A percentile compares a stretch with the other conserved stretches of the same genome.
These are phyloP conservation scores for Lepidochitona cinerea DNA, from an alignment of 2,888 invertebrate genomes.

Conservation along the genomic window DNA sequence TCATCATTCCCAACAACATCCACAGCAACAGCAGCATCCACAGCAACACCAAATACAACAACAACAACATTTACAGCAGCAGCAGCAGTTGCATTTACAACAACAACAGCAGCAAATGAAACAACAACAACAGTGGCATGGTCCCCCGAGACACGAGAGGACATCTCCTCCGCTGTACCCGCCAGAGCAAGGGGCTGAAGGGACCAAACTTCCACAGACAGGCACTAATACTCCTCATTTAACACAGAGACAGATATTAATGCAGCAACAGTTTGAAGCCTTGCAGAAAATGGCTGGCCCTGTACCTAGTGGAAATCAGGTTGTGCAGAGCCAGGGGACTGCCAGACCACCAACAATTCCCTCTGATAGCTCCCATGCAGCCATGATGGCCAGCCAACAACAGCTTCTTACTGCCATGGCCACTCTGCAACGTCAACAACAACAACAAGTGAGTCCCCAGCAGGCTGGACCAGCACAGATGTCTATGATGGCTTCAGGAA, in stretches of 20 bases:
- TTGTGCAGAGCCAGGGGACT: background rate
- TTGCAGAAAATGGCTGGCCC: background rate
- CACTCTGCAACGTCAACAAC: background rate
- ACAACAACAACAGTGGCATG: background rate
- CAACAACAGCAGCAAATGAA: background rate
- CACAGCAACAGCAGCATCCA: conserved; percentile 7
- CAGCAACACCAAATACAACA: background rate
- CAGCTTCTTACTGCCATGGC: background rate
- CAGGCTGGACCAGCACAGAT: conserved; percentile 3
- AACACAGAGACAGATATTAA: conserved; percentile 11
- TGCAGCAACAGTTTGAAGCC: background rate
- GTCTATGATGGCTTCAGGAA: background rate
- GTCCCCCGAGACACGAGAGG: conserved; percentile 2
- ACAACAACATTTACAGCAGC: background rate
- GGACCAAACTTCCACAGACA: background rate
- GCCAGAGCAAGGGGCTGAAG: background rate
- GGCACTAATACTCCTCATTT: background rate
- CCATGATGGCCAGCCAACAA: conserved; percentile 5
- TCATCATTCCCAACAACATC: background rate
- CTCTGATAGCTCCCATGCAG: background rate
- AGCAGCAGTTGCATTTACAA: background rate
- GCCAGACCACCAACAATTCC: background rate
- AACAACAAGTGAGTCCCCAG: conserved; percentile 19
- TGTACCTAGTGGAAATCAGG: background rate
- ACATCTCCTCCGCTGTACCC: background rate